phyloP scores from a whole-genome alignment of 2,797 vertebrate species.

The Phyllotis vaccarum region DNA sequence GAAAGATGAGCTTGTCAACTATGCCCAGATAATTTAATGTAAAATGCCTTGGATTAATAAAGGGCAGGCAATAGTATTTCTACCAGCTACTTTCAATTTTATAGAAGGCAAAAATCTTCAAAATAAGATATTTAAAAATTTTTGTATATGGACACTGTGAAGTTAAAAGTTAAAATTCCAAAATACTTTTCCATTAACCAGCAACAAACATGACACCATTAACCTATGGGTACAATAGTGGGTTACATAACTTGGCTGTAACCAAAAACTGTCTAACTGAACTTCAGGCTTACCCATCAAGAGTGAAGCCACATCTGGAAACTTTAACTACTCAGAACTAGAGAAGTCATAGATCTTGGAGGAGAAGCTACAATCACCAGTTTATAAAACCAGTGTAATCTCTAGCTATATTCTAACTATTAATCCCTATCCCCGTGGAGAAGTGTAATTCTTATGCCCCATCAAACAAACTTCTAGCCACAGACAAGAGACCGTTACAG shows the following conservation, averaged over 20 bases:
- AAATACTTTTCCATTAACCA: background rate
- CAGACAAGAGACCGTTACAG: background rate
- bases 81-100: slow-evolving; percentile 3
- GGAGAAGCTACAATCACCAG: background rate
- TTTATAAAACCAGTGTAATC: background rate
- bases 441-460: background rate
- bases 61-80: background rate
- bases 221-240: too few relatives aligned
- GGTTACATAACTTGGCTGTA: background rate
- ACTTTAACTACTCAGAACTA: too few relatives aligned
- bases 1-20: background rate
- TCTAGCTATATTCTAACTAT: background rate
- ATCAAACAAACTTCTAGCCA: background rate
- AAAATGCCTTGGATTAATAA: background rate
- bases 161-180: slow-evolving; percentile 58
- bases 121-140: slow-evolving; percentile 37
- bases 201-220: background rate
- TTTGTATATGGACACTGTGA: background rate
- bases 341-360: background rate
- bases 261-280: background rate
- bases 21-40: slow-evolving; percentile 32
- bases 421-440: background rate
- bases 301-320: background rate
- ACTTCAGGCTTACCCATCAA: background rate
- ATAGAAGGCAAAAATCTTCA: slow-evolving; percentile 15